Evolutionary conservation across 1,140 invertebrate species (phyloP).

Genomic region (Nephila pilipes): DNA sequence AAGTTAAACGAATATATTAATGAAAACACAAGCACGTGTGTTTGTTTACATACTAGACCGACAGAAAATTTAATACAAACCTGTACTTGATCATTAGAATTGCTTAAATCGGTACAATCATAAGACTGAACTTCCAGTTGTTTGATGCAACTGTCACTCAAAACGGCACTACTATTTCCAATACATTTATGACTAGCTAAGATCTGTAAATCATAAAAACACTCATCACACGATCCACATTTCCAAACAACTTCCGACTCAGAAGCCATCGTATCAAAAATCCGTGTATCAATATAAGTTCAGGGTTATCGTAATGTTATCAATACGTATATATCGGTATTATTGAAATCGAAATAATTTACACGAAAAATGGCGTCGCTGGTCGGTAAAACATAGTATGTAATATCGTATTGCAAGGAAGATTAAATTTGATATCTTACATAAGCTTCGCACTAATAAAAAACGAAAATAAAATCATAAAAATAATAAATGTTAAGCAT

Average conservation of each 20-base stretch:
- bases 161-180: constrained; percentile 56
- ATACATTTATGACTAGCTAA: constrained; percentile 75
- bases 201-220: constrained; percentile 72
- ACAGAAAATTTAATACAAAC: constrained; percentile 40
- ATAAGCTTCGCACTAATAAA: background rate
- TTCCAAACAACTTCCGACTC: constrained; percentile 72
- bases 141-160: constrained; percentile 67
- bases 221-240: constrained; percentile 74
- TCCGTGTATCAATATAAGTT: constrained; percentile 71
- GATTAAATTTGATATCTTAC: too few species aligned
- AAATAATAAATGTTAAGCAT: background rate
- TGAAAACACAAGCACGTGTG: constrained; percentile 56
- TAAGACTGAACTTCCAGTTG: constrained; percentile 65
- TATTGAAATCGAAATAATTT: constrained; percentile 64
- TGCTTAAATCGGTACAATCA: constrained; percentile 54
- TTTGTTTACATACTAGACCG: constrained; percentile 56
- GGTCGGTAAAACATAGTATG: background rate
- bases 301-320: constrained; percentile 65
- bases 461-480: background rate
- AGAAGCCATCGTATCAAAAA: constrained; percentile 73
- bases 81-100: constrained; percentile 68
- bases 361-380: constrained; percentile 21
- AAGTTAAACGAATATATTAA: background rate
- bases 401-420: too few species aligned
- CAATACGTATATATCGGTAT: constrained; percentile 61